Evolutionary conservation across 2,113 vertebrate genomes (phyloP).

Genomic region (Microcebus tavaratra): DNA sequence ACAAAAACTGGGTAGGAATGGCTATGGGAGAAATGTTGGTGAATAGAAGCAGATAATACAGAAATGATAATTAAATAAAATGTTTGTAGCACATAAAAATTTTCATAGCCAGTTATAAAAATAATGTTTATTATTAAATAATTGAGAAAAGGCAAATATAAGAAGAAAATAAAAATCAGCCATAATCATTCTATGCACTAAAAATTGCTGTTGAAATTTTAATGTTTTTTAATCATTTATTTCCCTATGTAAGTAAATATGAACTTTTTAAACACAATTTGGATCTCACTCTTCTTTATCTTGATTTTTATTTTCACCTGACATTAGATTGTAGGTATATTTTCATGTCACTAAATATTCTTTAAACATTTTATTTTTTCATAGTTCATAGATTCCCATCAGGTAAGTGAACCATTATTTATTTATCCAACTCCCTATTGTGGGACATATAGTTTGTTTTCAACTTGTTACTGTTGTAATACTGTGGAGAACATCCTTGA

Average conservation of each 20-base stretch:
- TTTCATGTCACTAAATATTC: neutral
- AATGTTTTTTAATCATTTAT: slow-evolving; percentile 26
- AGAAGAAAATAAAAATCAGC: neutral
- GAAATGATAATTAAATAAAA: neutral
- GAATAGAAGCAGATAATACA: slow-evolving; percentile 32
- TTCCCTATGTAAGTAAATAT: slow-evolving; percentile 2
- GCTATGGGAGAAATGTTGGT: neutral
- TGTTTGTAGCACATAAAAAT: neutral
- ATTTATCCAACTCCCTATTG: neutral
- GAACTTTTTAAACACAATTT: neutral
- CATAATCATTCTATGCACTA: neutral
- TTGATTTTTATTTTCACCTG: slow-evolving; percentile 50
- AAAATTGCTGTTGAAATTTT: slow-evolving; percentile 29
- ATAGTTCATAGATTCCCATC: neutral
- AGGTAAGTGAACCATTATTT: slow-evolving; percentile 40
- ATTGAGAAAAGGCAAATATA: neutral
- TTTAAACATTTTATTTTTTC: slow-evolving; percentile 40
- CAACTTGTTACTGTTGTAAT: slow-evolving; percentile 1
- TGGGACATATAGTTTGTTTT: neutral
- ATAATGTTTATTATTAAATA: neutral
- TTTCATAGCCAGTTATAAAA: slow-evolving; percentile 13
- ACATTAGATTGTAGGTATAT: neutral
- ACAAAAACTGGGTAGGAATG: neutral
- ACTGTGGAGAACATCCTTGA: slow-evolving; percentile 40
- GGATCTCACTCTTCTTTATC: neutral